Evolutionary conservation across 2,888 invertebrate species (phyloP).

Genomic region (Nipponacmea schrenckii): DNA sequence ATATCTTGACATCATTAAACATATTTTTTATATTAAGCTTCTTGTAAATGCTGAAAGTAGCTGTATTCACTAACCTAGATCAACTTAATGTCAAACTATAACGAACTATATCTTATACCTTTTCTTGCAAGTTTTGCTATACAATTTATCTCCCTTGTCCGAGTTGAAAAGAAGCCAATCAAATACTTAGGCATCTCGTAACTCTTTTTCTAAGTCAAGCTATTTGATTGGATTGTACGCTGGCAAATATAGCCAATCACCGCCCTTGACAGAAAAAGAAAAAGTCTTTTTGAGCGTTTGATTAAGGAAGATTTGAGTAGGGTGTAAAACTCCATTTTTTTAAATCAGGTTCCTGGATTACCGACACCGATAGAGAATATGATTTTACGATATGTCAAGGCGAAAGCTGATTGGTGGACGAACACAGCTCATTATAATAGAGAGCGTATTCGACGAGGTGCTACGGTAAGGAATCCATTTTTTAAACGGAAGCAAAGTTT

Average conservation of each 20-base stretch:
- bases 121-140: too few species aligned
- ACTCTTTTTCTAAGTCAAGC: too few species aligned
- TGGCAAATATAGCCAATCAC: too few species aligned
- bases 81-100: too few species aligned
- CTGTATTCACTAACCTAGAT: too few species aligned
- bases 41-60: background rate
- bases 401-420: conserved; percentile 99
- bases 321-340: background rate
- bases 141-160: too few species aligned
- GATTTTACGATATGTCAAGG: conserved; percentile 99
- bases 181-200: too few species aligned
- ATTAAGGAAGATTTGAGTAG: background rate
- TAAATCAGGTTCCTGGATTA: conserved; percentile 84
- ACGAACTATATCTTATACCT: too few species aligned
- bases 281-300: background rate
- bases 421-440: conserved; percentile 99
- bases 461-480: conserved; percentile 76
- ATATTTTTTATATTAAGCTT: background rate
- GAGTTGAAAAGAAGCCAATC: too few species aligned
- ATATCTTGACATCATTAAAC: background rate
- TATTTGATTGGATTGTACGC: too few species aligned
- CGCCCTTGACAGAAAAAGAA: too few species aligned
- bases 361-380: conserved; percentile 99
- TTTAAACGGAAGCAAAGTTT: too few species aligned
- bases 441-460: conserved; percentile 97